Conservation (phyloP, 2,888 invertebrate genomes). For the Drosophila mercatorum region DNA sequence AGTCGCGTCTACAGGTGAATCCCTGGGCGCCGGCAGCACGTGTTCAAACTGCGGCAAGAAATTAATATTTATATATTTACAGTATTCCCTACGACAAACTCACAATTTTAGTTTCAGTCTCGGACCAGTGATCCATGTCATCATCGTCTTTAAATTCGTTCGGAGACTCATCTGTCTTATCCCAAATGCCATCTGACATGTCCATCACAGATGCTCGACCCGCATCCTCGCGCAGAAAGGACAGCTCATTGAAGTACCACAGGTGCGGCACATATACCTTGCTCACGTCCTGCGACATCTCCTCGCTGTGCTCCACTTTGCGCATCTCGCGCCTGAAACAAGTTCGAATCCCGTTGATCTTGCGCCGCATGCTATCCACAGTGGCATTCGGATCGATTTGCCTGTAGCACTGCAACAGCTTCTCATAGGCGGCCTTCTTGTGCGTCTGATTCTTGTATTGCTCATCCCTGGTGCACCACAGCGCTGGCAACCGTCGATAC, state of each 20-base stretch:
- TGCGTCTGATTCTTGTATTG: constrained; percentile 35
- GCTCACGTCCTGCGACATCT: neutral
- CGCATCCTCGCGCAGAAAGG: constrained; percentile 28
- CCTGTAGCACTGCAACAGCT: constrained; percentile 30
- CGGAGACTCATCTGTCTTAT: constrained; percentile 12
- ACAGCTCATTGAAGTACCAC: constrained; percentile 44
- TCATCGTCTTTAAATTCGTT: neutral
- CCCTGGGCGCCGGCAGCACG: neutral
- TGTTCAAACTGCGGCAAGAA: constrained; percentile 18
- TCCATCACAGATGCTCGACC: neutral
- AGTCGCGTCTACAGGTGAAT: neutral
- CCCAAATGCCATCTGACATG: neutral
- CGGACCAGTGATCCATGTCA: constrained; percentile 2
- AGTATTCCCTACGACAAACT: neutral
- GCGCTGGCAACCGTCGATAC: constrained; percentile 39
- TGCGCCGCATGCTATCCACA: constrained; percentile 47
- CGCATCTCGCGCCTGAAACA: constrained; percentile 52
- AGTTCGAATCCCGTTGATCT: constrained; percentile 47
- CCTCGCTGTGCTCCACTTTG: constrained; percentile 53
- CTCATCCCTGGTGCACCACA: constrained; percentile 36
- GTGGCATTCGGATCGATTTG: constrained; percentile 40
- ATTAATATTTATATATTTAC: neutral
- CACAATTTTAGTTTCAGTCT: constrained; percentile 27
- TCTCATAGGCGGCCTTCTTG: constrained; percentile 15
- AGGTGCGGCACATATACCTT: constrained; percentile 47